Base-by-base conservation (phyloP, 2,113 vertebrate genomes). In the Oreotrochilus melanogaster region DNA sequence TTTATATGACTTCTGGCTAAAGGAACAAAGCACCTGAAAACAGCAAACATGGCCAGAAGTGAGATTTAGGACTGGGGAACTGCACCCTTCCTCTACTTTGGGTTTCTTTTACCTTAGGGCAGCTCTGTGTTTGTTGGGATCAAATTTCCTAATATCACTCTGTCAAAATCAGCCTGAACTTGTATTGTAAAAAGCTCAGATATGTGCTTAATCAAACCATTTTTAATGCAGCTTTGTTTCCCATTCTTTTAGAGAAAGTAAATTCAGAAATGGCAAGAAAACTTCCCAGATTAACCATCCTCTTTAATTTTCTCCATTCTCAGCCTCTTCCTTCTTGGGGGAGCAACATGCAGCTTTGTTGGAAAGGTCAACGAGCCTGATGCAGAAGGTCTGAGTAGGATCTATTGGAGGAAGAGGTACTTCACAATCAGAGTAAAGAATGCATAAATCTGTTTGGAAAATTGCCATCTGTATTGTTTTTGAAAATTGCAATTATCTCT, bases 1-100 rank as follows among this genome's bases (percentile, higher is more conserved):
- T 89, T 72, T 39, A 96, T 42, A 73, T 89, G 56, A 83, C 60
- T 92, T 89, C 91, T 95, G 95, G 95, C 95, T 90, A 93, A 95
- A 93, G 75, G 89, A 95, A 95, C 85, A 95, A 95, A 95, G 92
- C 86, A 73, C 64, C 24, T 1, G 33, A 58, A 74, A 89, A 87
- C n/a, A 25, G 56, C 75, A 93, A 84, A 62, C 27, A 4, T 84
- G 80, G 57, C 76, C 73, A 84, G 80, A 93, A 94, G 72, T 84
- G 58, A 94, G 70, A 89, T 93, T 73, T 56, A 73, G 43, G 64
- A 37, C 71, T 85, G 5, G 0, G 21, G 60, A 86, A 58, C 60
- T 70, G 30, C 35, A 92, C 54, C 62, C 60, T 94, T 51, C 66
- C 47, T 91, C 85, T 93, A 3, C 64, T 79, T 87, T 60, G 58